phyloP scores from a whole-genome alignment of 2,797 vertebrate species.

The Typhlichthys eigenmanni region DNA sequence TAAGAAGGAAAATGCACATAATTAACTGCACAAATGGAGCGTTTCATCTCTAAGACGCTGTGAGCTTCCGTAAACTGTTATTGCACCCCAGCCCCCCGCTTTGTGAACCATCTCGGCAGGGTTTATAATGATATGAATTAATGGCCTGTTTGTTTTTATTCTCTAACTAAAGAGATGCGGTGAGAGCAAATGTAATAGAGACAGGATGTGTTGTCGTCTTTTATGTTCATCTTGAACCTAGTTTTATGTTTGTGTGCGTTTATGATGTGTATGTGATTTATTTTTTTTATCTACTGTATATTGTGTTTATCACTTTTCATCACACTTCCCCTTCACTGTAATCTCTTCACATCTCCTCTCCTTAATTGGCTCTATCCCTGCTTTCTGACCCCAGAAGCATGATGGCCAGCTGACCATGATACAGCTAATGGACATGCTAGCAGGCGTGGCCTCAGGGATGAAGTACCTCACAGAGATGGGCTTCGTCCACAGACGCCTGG shows the following conservation, averaged over 20 bases:
- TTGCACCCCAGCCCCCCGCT: conserved; percentile 35
- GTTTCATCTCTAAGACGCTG: conserved; percentile 45
- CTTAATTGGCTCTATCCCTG: not conserved
- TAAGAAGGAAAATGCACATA: conserved; percentile 40
- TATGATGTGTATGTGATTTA: not conserved
- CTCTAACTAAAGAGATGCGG: conserved; percentile 45
- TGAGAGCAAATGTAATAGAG: conserved; percentile 23
- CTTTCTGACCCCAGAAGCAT: conserved; percentile 76
- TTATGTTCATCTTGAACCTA: not conserved
- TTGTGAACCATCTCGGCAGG: conserved; percentile 33
- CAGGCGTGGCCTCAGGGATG: conserved; percentile 91
- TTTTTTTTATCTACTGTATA: not conserved
- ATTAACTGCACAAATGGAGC: conserved; percentile 52
- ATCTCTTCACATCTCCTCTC: not conserved
- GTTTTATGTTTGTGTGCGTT: not conserved
- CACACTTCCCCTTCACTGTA: not conserved
- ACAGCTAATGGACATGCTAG: conserved; percentile 89
- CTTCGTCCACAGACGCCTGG: conserved; percentile 90
- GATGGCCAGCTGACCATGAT: conserved; percentile 86
- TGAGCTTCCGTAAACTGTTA: conserved; percentile 45
- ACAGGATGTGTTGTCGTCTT: conserved; percentile 19
- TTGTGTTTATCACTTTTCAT: not conserved
- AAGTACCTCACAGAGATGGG: conserved; percentile 97
- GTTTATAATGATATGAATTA: conserved; percentile 57
- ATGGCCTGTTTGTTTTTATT: conserved; percentile 61